These are phyloP conservation scores for Takifugu flavidus DNA, from an alignment of 2,113 vertebrate species.

Conservation along the genomic window DNA sequence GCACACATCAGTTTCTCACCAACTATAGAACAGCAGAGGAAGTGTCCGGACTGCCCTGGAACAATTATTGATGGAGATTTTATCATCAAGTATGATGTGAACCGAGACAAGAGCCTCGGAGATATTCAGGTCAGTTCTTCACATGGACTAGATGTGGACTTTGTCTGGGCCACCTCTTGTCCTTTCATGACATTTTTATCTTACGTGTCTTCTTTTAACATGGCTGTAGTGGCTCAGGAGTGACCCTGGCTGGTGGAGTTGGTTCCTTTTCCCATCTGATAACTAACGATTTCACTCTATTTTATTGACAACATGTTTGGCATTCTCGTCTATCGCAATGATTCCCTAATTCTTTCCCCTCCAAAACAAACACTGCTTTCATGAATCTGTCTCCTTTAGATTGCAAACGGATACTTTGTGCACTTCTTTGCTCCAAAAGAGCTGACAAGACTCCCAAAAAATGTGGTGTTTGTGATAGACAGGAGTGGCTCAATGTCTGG, in stretches of 20 bases:
- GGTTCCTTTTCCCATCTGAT: no score
- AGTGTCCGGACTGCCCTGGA: slow-evolving; percentile 78
- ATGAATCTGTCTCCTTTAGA: slow-evolving; percentile 46
- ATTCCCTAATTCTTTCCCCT: no score
- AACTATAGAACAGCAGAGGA: slow-evolving; percentile 81
- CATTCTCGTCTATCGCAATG: no score
- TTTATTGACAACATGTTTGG: no score
- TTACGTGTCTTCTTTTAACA: no score
- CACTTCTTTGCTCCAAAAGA: slow-evolving; percentile 74
- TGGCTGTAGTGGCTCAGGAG: no score
- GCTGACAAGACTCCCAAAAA: slow-evolving; percentile 66
- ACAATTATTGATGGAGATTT: slow-evolving; percentile 87
- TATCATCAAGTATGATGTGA: slow-evolving; percentile 85
- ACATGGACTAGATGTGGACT: background rate
- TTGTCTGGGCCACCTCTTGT: no score
- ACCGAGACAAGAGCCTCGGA: slow-evolving; percentile 70
- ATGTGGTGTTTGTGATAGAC: slow-evolving; percentile 78
- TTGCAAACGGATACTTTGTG: slow-evolving; percentile 79
- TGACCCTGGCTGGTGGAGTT: no score
- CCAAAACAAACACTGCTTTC: background rate
- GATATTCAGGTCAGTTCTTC: slow-evolving; percentile 80
- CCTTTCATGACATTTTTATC: no score
- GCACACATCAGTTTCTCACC: slow-evolving; percentile 74
- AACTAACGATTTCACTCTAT: no score
- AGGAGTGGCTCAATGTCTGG: slow-evolving; percentile 68